phyloP scores from a whole-genome alignment of 2,113 vertebrate genomes.

The Isurus oxyrinchus region DNA sequence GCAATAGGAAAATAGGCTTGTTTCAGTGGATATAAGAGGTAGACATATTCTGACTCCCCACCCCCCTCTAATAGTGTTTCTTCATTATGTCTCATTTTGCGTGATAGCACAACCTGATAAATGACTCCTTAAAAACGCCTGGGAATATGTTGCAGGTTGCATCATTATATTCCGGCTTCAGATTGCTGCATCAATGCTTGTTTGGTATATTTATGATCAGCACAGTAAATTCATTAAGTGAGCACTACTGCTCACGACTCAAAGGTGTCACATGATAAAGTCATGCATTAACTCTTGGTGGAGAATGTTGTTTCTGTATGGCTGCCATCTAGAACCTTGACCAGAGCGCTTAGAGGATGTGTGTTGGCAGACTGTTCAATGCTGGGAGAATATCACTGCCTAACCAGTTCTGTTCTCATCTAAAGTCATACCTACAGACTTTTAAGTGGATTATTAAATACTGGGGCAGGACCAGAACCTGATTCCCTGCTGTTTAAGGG shows the following conservation, averaged over 20 bases:
- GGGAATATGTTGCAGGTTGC: neutral
- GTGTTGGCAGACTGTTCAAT: neutral
- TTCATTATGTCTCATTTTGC: neutral
- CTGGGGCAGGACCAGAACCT: neutral
- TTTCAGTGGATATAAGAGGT: neutral
- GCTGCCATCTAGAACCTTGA: neutral
- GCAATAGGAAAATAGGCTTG: neutral
- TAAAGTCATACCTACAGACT: neutral
- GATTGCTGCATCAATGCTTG: neutral
- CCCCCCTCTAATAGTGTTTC: neutral
- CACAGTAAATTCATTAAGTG: neutral
- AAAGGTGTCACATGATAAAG: neutral
- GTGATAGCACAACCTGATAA: neutral
- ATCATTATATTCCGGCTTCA: neutral
- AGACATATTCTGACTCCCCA: neutral
- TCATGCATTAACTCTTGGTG: neutral
- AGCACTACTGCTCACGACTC: neutral
- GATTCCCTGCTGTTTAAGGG: neutral
- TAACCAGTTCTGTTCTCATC: neutral
- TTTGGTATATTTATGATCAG: neutral
- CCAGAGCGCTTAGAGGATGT: neutral
- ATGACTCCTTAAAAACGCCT: neutral
- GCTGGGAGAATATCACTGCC: neutral
- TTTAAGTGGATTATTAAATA: neutral
- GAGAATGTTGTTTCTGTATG: neutral